Evolutionary conservation across 1,140 invertebrate genomes (phyloP), one percentile per base, ranked within the genome.

Genomic region (Vanessa atalanta): DNA sequence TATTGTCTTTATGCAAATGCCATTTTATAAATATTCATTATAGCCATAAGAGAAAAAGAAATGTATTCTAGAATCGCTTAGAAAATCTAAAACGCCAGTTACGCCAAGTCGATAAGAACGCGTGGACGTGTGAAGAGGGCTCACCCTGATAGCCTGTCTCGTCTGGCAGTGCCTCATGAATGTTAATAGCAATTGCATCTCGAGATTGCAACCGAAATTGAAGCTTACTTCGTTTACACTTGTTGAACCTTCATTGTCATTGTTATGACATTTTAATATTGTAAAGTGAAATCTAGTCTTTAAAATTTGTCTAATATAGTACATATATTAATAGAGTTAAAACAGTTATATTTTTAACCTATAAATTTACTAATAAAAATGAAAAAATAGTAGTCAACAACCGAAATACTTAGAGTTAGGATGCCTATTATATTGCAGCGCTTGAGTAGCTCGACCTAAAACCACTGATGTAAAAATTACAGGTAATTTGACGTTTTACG

Each of bases 131-230:
- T 50, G 20, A 78, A 63, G 47, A 71, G 47, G 55, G 61, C 61
- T 73, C 57, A 65, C 50, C 64, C 57, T 68, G 60, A 71, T 71
- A 73, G 64, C 70, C 63, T 60, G 73, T 51, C 69, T 55, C 47
- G 50, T 70, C 73, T 66, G 50, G 64, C 63, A 66, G 65, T 61
- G 65, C 47, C 70, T 73, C 70, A 68, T 79, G 73, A 79, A 79
- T 79, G 68, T 72, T 79, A 79, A 79, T 76, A 48, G 68, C 68
- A 53, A 63, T 37, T 65, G 66, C 70, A 69, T 71, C 65, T 65
- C 37, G 65, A 67, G 60, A 67, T 70, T 73, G 64, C 64, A 67
- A 70, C 65, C 66, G 55, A 69, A 67, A 47, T 75, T 53, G 53
- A 70, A 60, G 64, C 71, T 70, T 67, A 67, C 65, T 51, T 20